Evolutionary conservation across 1,140 invertebrate species (phyloP).

Genomic region (Portunus trituberculatus): DNA sequence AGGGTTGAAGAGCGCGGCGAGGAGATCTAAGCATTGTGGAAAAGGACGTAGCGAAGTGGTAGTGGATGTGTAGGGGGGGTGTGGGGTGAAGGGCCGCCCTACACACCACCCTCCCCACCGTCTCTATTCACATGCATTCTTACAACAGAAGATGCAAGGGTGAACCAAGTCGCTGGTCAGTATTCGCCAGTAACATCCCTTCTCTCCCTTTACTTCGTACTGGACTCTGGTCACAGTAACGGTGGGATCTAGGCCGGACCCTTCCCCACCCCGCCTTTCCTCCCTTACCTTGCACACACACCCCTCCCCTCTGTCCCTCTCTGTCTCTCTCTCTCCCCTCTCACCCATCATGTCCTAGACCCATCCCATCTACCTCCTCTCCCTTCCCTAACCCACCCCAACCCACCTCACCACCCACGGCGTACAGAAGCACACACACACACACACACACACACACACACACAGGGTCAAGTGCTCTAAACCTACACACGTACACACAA

Average conservation of each 20-base stretch:
- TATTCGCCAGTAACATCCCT: background rate
- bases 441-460: background rate
- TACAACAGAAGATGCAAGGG: conserved; percentile 58
- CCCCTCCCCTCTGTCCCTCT: too few relatives aligned
- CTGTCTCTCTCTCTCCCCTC: background rate
- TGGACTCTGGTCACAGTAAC: conserved; percentile 60
- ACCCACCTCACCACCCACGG: too few relatives aligned
- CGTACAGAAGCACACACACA: too few relatives aligned
- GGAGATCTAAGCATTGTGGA: conserved; percentile 20
- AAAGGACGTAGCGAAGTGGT: background rate
- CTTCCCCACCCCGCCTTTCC: background rate
- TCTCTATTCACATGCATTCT: conserved; percentile 64
- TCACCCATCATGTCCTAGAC: background rate
- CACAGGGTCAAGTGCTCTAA: background rate
- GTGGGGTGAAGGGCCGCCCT: conserved; percentile 37
- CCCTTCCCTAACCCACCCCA: too few relatives aligned
- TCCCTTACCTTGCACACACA: too few relatives aligned
- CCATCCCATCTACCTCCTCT: too few relatives aligned
- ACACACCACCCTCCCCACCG: conserved; percentile 36
- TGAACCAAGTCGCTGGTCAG: conserved; percentile 55
- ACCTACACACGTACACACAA: background rate
- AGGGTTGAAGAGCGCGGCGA: background rate
- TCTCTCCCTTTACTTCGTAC: background rate
- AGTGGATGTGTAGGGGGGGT: background rate
- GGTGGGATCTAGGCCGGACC: conserved; percentile 49